Evolutionary conservation across 2,797 vertebrate species (phyloP), one percentile per base, ranked within the genome.

Genomic region (Sebastes iracundus): DNA sequence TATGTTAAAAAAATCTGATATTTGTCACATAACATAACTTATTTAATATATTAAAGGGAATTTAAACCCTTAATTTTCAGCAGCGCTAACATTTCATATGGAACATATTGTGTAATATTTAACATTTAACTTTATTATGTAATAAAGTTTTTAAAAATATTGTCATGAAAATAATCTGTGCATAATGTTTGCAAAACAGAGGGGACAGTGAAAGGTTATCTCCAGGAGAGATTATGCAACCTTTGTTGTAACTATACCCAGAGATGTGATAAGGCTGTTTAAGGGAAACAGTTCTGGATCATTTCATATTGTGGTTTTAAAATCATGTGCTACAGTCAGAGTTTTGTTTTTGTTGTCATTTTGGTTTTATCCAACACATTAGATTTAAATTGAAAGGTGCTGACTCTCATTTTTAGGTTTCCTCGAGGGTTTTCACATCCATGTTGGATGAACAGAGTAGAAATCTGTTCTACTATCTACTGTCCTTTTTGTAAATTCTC

Each of bases 141-240:
- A 46, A 18, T 46, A 46, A 46, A 2, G 16, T 46, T 18, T 18
- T 1, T 2, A 0, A 46, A 8, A 68, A 6, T 67, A 81, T 71
- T 83, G 64, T 82, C 2, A 13, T 74, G 53, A 53, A 59, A 72
- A 78, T 62, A 73, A 67, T 69, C 58, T 52, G 42, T 74, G 25
- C 3, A 6, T 33, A 3, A 4, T 86, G 75, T 84, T 89, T 68
- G 33, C 74, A 56, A 85, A 88, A 88, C 55, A 86, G n/a, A 60
- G 10, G 1, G 9, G 52, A 32, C 23, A 3, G 1, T 28, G 70
- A 35, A 75, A 25, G 2, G 16, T 62, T 35, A 14, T 13, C 14
- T 22, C 12, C 42, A 16, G 27, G 5, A 69, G 10, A 64, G 22
- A 12, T 85, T 25, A 64, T 59, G 30, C 16, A 77, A 67, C 32